phyloP scores from a whole-genome alignment of 2,113 vertebrate species.

The Antechinus stuartii region DNA sequence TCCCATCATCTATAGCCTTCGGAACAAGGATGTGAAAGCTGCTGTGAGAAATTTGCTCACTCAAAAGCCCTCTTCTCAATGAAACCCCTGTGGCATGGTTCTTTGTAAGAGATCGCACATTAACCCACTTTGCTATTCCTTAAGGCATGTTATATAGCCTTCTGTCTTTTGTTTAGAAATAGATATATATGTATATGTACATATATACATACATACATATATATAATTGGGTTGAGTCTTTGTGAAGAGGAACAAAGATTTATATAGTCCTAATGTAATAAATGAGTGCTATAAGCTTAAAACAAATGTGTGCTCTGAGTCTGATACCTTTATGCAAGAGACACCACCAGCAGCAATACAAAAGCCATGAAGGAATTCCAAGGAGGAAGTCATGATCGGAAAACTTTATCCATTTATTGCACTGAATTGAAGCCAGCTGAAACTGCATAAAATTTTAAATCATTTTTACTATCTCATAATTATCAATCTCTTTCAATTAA shows the following conservation, averaged over 20 bases:
- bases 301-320: not conserved
- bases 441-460: not conserved
- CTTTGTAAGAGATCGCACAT: not conserved
- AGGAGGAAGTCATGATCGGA: not conserved
- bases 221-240: not conserved
- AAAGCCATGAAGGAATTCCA: not conserved
- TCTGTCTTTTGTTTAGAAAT: not conserved
- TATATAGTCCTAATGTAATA: not conserved
- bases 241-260: not conserved
- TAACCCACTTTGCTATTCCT: not conserved
- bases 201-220: too few species aligned
- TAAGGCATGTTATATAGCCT: not conserved
- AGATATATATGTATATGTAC: not conserved
- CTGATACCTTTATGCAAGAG: not conserved
- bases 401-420: not conserved
- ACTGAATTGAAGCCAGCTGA: not conserved
- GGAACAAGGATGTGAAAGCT: conserved; percentile 75
- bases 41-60: conserved; percentile 68
- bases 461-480: not conserved
- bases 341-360: not conserved
- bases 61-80: conserved; percentile 9
- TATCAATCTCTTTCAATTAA: not conserved
- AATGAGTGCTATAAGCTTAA: not conserved
- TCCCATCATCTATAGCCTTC: conserved; percentile 75
- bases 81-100: not conserved